phyloP scores from a whole-genome alignment of 2,797 vertebrate genomes.

The Tragopan temminckii region DNA sequence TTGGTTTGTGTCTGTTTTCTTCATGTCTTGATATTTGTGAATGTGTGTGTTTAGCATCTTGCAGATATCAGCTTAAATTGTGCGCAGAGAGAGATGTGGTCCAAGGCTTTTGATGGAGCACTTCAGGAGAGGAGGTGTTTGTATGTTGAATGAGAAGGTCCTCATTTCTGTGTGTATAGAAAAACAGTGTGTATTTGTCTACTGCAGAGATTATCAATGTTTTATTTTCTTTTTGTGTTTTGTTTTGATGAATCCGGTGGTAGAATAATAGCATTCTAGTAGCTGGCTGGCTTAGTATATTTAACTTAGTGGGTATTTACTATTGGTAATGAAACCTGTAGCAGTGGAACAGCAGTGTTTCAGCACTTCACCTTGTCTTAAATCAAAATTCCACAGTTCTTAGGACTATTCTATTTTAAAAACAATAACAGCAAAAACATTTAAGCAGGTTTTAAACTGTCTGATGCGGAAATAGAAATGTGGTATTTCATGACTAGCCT shows the following conservation, averaged over 20 bases:
- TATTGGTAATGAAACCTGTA: background rate
- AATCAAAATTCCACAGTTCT: background rate
- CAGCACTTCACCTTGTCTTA: background rate
- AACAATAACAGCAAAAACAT: background rate
- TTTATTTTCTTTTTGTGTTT: background rate
- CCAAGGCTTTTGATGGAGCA: background rate
- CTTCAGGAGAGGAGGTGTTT: background rate
- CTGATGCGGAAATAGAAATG: background rate
- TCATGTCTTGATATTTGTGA: slow-evolving; percentile 5
- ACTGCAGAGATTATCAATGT: background rate
- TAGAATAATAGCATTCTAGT: background rate
- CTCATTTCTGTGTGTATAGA: background rate
- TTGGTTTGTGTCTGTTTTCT: background rate
- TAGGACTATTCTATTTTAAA: background rate
- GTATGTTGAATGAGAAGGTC: background rate
- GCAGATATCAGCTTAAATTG: background rate
- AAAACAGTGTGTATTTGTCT: background rate
- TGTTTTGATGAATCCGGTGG: background rate
- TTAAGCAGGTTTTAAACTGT: background rate
- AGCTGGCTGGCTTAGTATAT: background rate
- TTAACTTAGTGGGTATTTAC: background rate
- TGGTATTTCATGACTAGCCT: background rate
- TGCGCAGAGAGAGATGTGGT: background rate
- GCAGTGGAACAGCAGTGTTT: background rate
- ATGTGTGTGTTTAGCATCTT: background rate